Conservation (phyloP, 53 echinoderm and acorn worm species). For the Holothuria scabra region DNA sequence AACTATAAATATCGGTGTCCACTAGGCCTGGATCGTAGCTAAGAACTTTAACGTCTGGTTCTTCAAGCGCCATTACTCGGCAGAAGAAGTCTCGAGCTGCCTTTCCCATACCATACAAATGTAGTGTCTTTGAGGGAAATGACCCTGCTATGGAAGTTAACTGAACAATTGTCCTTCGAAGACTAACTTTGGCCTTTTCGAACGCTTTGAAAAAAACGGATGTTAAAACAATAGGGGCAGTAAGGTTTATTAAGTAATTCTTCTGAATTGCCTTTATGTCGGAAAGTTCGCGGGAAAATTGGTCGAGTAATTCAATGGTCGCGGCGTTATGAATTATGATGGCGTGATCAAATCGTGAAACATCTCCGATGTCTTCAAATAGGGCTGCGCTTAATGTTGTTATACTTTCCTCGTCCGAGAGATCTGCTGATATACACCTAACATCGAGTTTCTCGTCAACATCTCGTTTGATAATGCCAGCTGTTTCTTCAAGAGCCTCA, state of each 20-base stretch:
- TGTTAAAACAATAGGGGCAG: constrained; percentile 51
- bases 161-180: constrained; percentile 60
- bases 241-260: constrained; percentile 36
- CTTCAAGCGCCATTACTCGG: constrained; percentile 65
- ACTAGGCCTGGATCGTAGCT: constrained; percentile 68
- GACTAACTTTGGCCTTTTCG: constrained; percentile 22
- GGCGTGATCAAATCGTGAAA: constrained; percentile 42
- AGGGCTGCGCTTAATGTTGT: background rate
- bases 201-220: constrained; percentile 57
- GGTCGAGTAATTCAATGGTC: constrained; percentile 34
- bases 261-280: constrained; percentile 25
- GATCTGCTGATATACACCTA: constrained; percentile 53
- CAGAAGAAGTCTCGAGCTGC: constrained; percentile 71
- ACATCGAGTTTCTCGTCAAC: constrained; percentile 45
- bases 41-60: constrained; percentile 64
- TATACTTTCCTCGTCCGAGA: constrained; percentile 28
- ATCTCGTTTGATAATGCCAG: constrained; percentile 33
- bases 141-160: constrained; percentile 49
- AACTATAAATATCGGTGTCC: constrained; percentile 52
- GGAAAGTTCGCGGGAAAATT: constrained; percentile 5
- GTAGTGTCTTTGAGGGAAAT: constrained; percentile 47
- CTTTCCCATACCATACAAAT: constrained; percentile 63
- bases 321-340: constrained; percentile 70
- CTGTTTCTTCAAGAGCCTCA: constrained; percentile 60
- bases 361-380: constrained; percentile 46